Percentiles rank a stretch among this genome's conserved stretches.
These are phyloP conservation scores for Mixornis gularis DNA, from an alignment of 2,113 vertebrate genomes.

Conservation along the genomic window DNA sequence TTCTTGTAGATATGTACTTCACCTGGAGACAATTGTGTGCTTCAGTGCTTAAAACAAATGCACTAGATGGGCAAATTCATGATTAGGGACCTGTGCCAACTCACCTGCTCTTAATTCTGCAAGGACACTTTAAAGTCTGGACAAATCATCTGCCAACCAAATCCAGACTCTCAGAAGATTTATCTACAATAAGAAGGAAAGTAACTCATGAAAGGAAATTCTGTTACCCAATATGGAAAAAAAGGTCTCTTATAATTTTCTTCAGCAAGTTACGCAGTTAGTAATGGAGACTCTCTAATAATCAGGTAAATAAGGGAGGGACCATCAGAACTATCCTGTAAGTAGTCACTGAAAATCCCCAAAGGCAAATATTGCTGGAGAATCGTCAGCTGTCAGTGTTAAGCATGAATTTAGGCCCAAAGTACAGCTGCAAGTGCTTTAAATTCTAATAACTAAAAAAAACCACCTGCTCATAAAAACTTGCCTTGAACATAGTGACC, in stretches of 20 bases:
- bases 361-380: neutral
- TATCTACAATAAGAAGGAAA: neutral
- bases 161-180: neutral
- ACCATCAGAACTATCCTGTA: neutral
- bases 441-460: neutral
- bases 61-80: rapidly evolving
- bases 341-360: neutral
- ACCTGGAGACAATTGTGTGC: neutral
- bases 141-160: neutral
- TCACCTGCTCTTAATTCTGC: neutral
- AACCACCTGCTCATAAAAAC: neutral
- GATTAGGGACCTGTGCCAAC: neutral
- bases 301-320: neutral
- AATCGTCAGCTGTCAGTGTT: neutral
- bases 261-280: neutral
- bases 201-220: neutral
- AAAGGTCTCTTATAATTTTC: neutral
- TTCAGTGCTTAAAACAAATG: neutral
- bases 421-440: neutral
- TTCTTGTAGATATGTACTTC: neutral
- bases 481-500: neutral
- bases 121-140: neutral
- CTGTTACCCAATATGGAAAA: neutral
- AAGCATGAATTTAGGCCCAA: neutral
- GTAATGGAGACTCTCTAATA: neutral